Percentiles rank a stretch among this genome's conserved stretches.
These are phyloP conservation scores for Buathra laborator DNA, from an alignment of 2,888 invertebrate genomes.

Conservation along the genomic window DNA sequence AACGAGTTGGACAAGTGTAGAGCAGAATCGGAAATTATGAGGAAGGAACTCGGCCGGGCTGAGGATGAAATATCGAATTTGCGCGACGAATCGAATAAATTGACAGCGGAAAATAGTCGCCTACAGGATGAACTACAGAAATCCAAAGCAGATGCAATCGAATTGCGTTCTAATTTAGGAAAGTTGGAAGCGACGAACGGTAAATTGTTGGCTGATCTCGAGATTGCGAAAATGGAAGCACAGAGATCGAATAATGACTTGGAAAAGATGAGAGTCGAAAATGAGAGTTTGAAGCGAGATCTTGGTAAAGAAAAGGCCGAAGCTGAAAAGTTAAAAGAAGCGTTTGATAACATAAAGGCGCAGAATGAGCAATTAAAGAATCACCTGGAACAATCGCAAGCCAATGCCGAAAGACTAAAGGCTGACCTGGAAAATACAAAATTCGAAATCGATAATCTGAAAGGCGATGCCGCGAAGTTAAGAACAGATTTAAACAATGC, in stretches of 20 bases:
- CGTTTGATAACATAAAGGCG: conserved; percentile 32
- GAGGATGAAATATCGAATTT: conserved; percentile 58
- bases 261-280: conserved; percentile 19
- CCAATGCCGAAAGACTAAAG: conserved; percentile 22
- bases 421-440: conserved; percentile 26
- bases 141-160: conserved; percentile 64
- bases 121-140: conserved; percentile 59
- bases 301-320: conserved; percentile 58
- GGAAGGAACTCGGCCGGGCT: conserved; percentile 60
- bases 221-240: conserved; percentile 59
- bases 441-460: conserved; percentile 20
- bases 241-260: conserved; percentile 64
- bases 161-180: conserved; percentile 63
- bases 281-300: conserved; percentile 45
- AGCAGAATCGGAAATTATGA: conserved; percentile 65
- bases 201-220: conserved; percentile 51
- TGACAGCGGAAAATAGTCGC: conserved; percentile 61
- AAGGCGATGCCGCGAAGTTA: conserved; percentile 12
- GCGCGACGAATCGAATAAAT: conserved; percentile 59
- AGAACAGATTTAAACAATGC: conserved; percentile 55
- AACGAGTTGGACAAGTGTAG: conserved; percentile 66
- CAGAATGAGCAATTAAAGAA: conserved; percentile 56
- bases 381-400: conserved; percentile 40
- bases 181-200: conserved; percentile 42
- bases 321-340: conserved; percentile 62